Evolutionary conservation across 1,140 invertebrate genomes (phyloP).

Genomic region (Leucophenga varia): DNA sequence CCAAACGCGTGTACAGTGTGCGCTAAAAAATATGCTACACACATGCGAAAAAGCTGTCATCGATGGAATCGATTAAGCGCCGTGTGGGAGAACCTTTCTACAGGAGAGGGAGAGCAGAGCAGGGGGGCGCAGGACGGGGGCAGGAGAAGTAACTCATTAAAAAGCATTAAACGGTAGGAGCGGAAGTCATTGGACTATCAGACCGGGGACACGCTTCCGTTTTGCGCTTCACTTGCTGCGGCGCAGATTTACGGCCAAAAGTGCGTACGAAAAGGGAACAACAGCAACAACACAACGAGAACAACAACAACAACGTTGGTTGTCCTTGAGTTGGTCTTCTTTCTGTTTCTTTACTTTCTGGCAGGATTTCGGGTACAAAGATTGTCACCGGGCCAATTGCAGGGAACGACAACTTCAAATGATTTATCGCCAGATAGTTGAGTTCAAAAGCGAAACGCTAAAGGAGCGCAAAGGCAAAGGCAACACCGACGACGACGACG

Average conservation of each 20-base stretch:
- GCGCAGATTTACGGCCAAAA: conserved; percentile 44
- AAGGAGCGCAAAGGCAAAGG: conserved; percentile 35
- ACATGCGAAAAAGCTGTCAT: conserved; percentile 23
- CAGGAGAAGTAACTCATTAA: conserved; percentile 45
- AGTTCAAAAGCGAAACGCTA: conserved; percentile 30
- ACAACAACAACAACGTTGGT: no score
- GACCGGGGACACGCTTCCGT: conserved; percentile 41
- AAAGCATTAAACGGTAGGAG: conserved; percentile 50
- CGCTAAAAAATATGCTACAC: conserved; percentile 7
- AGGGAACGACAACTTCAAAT: conserved; percentile 42
- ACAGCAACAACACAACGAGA: no score
- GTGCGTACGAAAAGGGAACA: conserved; percentile 32
- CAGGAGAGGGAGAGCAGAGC: no score
- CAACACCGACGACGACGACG: no score
- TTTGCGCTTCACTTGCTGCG: conserved; percentile 27
- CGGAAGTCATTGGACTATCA: conserved; percentile 50
- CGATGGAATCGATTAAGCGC: conserved; percentile 44
- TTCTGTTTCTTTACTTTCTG: no score
- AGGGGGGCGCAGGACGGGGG: no score
- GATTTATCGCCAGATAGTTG: conserved; percentile 52
- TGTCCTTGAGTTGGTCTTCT: conserved; percentile 26
- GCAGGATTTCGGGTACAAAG: conserved; percentile 24
- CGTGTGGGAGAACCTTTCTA: conserved; percentile 1
- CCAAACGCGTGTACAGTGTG: no score
- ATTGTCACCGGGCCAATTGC: conserved; percentile 51